Evolutionary conservation across 2,797 vertebrate genomes (phyloP), one percentile per base, ranked within the genome.

Genomic region (Paguma larvata): DNA sequence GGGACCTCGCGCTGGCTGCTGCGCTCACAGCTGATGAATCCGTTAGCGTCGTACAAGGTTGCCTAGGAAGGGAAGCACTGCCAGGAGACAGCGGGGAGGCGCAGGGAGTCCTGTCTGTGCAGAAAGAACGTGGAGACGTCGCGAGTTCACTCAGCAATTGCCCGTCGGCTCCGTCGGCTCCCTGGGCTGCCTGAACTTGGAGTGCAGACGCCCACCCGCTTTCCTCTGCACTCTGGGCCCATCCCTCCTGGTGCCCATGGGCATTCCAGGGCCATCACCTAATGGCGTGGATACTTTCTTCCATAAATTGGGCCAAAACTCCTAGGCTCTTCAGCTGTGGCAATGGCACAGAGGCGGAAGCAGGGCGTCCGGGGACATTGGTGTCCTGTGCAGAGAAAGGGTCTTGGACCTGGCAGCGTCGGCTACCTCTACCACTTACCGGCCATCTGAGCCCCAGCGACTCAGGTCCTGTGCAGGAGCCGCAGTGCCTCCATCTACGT

Each of bases 361-460:
- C 15, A 3, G 8, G 16, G 6, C 6, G 3, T 25, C 53, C 27
- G 0, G 32, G 8, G 77, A 16, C 5, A 5, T 3, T 7, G 41
- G 14, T 2, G 38, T 32, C 0, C 2, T 25, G 41, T 23, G 12
- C 34, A 6, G 34, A 18, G 34, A 21, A 8, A 11, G 51, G 4
- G 44, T 11, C 30, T 16, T 38, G 34, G 56, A 23, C 32, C 32
- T 3, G 18, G 34, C 84, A 16, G 6, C 27, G 44, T 9, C 27
- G 13, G 2, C 34, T 6, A 4, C 34, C 75, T 67, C 30, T 41
- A 4, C 16, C 6, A 3, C 44, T 15, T 30, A 9, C 25, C 21
- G 2, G 5, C 3, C 7, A 3, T 27, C 3, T 6, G 7, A 48
- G 46, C 30, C 13, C 10, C 14, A n/a, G 51, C 3, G 3, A 30